These are phyloP conservation scores for Dicycla oo DNA, from an alignment of 2,888 invertebrate genomes.

Conservation along the genomic window DNA sequence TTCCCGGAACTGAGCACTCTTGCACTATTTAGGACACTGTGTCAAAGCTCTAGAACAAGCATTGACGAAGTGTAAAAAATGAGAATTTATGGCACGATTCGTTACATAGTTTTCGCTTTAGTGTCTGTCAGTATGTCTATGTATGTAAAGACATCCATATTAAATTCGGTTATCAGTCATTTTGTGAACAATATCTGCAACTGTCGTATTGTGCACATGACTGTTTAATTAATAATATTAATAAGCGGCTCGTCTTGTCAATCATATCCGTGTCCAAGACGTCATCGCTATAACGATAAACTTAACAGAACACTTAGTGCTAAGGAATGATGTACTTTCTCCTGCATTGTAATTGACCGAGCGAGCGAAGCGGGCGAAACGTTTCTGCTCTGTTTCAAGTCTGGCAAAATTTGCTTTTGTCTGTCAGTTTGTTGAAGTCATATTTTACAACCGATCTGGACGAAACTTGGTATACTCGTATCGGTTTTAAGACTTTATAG, in stretches of 20 bases:
- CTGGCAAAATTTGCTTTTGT: no score
- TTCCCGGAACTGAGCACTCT: neutral
- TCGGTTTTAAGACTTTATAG: no score
- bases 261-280: conserved; percentile 15
- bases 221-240: conserved; percentile 18
- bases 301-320: neutral
- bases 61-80: neutral
- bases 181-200: conserved; percentile 4
- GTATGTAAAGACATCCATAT: neutral
- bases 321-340: conserved; percentile 4
- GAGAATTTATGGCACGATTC: neutral
- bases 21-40: neutral
- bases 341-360: conserved; percentile 18
- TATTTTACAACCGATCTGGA: no score
- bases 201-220: conserved; percentile 14
- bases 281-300: neutral
- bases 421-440: no score
- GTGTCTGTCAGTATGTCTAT: neutral
- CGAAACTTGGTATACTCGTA: no score
- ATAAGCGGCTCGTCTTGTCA: conserved; percentile 18
- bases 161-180: neutral
- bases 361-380: no score
- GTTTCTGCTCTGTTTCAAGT: no score
- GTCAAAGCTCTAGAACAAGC: neutral
- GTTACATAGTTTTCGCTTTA: neutral